Evolutionary conservation across 2,113 vertebrate genomes (phyloP).

Genomic region (Halichoerus grypus): DNA sequence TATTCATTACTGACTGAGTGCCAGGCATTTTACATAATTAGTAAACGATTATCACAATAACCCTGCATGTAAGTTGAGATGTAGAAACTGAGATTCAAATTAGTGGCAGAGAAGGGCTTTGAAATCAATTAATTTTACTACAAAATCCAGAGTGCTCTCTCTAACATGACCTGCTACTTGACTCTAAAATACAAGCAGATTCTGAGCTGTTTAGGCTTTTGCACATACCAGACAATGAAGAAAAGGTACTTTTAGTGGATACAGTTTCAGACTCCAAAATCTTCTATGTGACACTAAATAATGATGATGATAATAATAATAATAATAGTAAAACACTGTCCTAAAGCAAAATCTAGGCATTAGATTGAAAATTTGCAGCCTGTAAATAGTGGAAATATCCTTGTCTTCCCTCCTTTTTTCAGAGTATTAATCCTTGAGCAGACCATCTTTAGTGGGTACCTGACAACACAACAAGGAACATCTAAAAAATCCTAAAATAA

Average conservation of each 20-base stretch:
- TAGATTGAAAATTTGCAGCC: not conserved
- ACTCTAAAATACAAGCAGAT: not conserved
- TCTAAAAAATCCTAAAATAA: not conserved
- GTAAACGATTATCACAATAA: slow-evolving; percentile 14
- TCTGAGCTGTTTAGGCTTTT: slow-evolving; percentile 3
- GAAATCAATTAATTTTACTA: not conserved
- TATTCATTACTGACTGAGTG: not conserved
- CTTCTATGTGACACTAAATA: not conserved
- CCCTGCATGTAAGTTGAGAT: not conserved
- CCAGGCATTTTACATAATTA: not conserved
- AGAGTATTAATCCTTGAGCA: not conserved
- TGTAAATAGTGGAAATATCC: not conserved
- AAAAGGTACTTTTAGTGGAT: not conserved
- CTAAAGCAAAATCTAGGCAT: not conserved
- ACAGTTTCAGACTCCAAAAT: not conserved
- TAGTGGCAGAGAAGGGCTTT: not conserved
- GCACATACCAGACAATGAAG: not conserved
- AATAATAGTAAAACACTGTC: not conserved
- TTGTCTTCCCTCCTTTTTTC: not conserved
- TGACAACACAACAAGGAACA: not conserved
- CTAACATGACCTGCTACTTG: not conserved
- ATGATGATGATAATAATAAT: not conserved
- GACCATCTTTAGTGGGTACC: not conserved
- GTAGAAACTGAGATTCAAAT: slow-evolving; percentile 36
- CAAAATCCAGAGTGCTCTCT: not conserved